Evolutionary conservation across 2,888 invertebrate genomes (phyloP).

Genomic region (Scaptomyza caliginosa): DNA sequence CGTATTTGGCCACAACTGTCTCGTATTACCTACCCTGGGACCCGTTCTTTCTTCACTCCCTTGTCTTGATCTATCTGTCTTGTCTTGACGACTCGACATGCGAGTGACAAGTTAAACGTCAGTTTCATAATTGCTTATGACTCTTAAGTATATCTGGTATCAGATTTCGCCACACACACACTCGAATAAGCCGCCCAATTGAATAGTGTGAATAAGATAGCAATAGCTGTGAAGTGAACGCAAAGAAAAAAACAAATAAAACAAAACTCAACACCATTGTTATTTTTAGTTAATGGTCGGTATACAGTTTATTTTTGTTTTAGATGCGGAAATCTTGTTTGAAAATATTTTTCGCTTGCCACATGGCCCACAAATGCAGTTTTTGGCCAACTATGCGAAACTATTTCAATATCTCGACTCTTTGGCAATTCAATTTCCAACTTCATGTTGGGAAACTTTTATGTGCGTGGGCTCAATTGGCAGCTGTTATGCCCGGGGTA

Average conservation of each 20-base stretch:
- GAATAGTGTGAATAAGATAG: conserved; percentile 57
- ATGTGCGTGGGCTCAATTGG: conserved; percentile 38
- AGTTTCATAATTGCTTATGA: conserved; percentile 72
- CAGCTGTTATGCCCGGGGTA: neutral
- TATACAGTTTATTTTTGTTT: conserved; percentile 43
- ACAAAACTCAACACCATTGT: conserved; percentile 48
- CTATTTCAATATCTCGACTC: conserved; percentile 21
- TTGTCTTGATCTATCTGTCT: neutral
- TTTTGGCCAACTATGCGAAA: conserved; percentile 14
- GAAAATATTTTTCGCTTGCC: conserved; percentile 38
- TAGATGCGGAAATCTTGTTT: conserved; percentile 37
- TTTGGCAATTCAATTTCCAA: conserved; percentile 26
- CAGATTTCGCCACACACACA: conserved; percentile 65
- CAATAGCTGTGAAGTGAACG: conserved; percentile 42
- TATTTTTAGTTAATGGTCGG: conserved; percentile 59
- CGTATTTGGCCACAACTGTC: conserved; percentile 29
- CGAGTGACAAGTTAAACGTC: conserved; percentile 75
- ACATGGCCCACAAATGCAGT: conserved; percentile 36
- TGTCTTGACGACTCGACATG: conserved; percentile 27
- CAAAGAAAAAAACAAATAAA: conserved; percentile 22
- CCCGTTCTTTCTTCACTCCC: conserved; percentile 16
- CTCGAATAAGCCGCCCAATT: conserved; percentile 15
- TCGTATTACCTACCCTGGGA: conserved; percentile 31
- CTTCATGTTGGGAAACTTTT: conserved; percentile 5
- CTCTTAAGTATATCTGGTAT: conserved; percentile 69